Percentiles rank a stretch among this genome's conserved stretches.
phyloP scores from a whole-genome alignment of 2,888 invertebrate species.

The Tinea semifulvella region DNA sequence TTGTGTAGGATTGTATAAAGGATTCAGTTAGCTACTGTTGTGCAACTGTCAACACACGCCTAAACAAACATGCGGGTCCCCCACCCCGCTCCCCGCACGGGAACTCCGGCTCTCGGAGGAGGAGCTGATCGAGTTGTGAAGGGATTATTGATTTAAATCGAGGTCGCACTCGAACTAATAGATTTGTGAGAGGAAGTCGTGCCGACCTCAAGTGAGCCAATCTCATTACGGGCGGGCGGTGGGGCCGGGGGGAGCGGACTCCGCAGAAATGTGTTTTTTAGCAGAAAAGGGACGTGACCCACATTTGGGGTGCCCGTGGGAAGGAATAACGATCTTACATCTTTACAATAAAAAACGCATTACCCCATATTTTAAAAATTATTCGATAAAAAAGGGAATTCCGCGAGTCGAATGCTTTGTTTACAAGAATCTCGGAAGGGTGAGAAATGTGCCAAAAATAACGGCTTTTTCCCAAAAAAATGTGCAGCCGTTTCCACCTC shows the following conservation, averaged over 20 bases:
- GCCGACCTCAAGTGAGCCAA: background rate
- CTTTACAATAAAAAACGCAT: constrained; percentile 56
- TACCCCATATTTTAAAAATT: constrained; percentile 62
- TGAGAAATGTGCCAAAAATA: constrained; percentile 62
- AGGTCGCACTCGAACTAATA: too few relatives aligned
- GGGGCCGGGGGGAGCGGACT: constrained; percentile 31
- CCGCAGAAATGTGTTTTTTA: constrained; percentile 57
- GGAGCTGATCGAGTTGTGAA: too few relatives aligned
- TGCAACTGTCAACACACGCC: too few relatives aligned
- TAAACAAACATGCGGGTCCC: too few relatives aligned
- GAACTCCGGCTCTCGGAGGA: too few relatives aligned
- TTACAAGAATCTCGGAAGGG: constrained; percentile 56
- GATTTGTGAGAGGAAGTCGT: too few relatives aligned
- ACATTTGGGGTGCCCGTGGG: constrained; percentile 56
- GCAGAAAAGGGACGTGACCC: constrained; percentile 58
- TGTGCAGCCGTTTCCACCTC: background rate
- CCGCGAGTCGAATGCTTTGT: constrained; percentile 50
- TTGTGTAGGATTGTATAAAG: too few relatives aligned
- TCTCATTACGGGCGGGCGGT: constrained; percentile 28
- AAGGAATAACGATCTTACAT: constrained; percentile 54
- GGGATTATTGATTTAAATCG: too few relatives aligned
- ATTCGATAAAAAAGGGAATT: constrained; percentile 32
- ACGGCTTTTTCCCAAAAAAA: constrained; percentile 57
- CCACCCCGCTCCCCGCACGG: too few relatives aligned
- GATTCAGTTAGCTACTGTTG: too few relatives aligned